These are phyloP conservation scores for Proterorhinus semilunaris DNA, from an alignment of 2,113 vertebrate genomes.

Conservation along the genomic window DNA sequence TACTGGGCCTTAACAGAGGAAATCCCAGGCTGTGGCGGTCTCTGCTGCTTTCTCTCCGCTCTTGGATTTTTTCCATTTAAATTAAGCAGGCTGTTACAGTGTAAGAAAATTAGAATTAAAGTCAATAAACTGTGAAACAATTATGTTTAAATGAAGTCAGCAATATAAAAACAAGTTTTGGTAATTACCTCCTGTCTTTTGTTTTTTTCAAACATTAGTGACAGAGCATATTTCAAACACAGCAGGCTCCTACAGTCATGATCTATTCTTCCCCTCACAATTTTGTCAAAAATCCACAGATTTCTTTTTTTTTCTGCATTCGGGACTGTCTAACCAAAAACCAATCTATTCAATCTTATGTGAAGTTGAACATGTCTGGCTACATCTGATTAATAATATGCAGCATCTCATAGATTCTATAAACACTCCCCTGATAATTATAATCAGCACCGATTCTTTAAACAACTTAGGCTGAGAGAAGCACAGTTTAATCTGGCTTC, in stretches of 20 bases:
- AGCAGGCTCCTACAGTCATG: background rate
- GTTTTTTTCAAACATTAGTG: background rate
- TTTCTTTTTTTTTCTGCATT: no score
- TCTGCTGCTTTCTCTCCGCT: background rate
- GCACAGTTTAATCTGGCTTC: conserved; percentile 25
- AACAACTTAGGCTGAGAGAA: background rate
- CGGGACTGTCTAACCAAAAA: no score
- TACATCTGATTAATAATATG: background rate
- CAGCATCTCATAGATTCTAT: background rate
- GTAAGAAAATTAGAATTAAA: background rate
- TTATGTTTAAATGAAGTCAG: no score
- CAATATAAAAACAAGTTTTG: background rate
- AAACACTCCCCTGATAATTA: background rate
- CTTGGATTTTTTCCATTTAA: conserved; percentile 6
- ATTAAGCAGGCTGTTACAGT: conserved; percentile 14
- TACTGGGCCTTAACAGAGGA: conserved; percentile 53
- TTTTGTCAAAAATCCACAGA: no score
- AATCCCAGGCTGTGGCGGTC: conserved; percentile 34
- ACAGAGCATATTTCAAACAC: background rate
- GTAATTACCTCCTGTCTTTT: conserved; percentile 1
- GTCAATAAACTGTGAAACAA: background rate
- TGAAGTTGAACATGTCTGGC: background rate
- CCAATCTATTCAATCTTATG: background rate
- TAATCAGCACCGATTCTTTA: background rate
- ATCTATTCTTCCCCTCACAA: background rate